These are phyloP conservation scores for Dicycla oo DNA, from an alignment of 2,888 invertebrate genomes.

Conservation along the genomic window DNA sequence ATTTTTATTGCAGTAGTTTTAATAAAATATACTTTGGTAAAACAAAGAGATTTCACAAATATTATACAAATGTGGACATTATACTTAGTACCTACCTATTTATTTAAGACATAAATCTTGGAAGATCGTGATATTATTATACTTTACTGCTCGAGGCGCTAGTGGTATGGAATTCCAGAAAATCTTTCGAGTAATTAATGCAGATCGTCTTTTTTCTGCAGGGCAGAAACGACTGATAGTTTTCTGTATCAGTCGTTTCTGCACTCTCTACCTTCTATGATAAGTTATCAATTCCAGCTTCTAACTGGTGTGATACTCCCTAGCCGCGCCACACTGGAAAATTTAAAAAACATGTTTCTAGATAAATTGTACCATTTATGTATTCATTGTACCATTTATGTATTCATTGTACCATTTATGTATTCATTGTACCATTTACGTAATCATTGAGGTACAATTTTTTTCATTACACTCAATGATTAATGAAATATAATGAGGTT, in stretches of 20 bases:
- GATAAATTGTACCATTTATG: no score
- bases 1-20: slow-evolving; percentile 87
- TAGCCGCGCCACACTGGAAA: no score
- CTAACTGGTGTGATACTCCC: no score
- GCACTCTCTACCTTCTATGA: slow-evolving; percentile 99
- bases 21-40: slow-evolving; percentile 90
- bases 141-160: slow-evolving; percentile 85
- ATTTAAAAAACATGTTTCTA: no score
- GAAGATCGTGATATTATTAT: slow-evolving; percentile 74
- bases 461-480: no score
- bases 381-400: no score
- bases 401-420: no score
- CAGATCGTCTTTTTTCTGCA: slow-evolving; percentile 98
- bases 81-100: slow-evolving; percentile 65
- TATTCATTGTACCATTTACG: no score
- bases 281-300: slow-evolving; percentile 99
- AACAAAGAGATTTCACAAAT: slow-evolving; percentile 85
- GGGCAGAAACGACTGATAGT: no score
- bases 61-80: slow-evolving; percentile 76
- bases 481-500: no score
- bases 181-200: slow-evolving; percentile 99
- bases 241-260: slow-evolving; percentile 99
- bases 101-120: slow-evolving; percentile 64
- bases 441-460: no score
- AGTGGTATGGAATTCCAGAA: slow-evolving; percentile 92